These are phyloP conservation scores for Aphelocoma coerulescens DNA, from an alignment of 2,113 vertebrate species.

Conservation along the genomic window DNA sequence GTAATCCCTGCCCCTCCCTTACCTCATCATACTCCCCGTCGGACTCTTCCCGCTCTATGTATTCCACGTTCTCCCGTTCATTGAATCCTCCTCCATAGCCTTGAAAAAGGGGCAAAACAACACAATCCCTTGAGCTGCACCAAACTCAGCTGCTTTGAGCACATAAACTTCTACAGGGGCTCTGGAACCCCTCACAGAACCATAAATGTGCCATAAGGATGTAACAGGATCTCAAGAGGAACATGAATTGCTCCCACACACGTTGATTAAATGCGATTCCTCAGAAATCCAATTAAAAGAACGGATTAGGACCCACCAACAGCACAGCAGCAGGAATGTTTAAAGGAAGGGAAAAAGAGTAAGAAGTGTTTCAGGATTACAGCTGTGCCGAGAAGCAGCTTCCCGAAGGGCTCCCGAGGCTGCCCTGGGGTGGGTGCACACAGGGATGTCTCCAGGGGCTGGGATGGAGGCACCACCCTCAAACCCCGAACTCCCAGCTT, in stretches of 20 bases:
- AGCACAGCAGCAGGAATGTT: neutral
- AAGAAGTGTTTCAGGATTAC: too few species aligned
- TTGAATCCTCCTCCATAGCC: slow-evolving; percentile 99
- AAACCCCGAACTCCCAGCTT: rapidly evolving
- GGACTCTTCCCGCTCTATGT: slow-evolving; percentile 96
- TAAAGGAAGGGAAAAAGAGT: neutral
- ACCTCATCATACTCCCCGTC: slow-evolving; percentile 99
- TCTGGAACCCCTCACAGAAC: neutral
- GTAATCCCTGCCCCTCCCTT: neutral
- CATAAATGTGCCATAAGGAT: rapidly evolving
- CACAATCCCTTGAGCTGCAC: neutral
- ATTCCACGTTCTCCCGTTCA: slow-evolving; percentile 95
- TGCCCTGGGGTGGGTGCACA: neutral
- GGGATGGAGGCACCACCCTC: neutral
- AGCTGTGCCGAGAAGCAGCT: neutral
- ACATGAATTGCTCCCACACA: neutral
- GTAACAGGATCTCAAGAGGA: neutral
- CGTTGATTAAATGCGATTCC: neutral
- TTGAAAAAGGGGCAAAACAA: slow-evolving; percentile 28
- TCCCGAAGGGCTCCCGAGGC: neutral
- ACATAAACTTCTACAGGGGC: neutral
- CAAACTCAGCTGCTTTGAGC: neutral
- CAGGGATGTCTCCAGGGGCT: neutral
- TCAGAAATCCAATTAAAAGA: neutral
- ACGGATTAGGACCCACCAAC: neutral